Percentiles rank a stretch among this genome's conserved stretches.
phyloP scores from a whole-genome alignment of 2,797 vertebrate genomes.

The Micropoecilia bifurca region DNA sequence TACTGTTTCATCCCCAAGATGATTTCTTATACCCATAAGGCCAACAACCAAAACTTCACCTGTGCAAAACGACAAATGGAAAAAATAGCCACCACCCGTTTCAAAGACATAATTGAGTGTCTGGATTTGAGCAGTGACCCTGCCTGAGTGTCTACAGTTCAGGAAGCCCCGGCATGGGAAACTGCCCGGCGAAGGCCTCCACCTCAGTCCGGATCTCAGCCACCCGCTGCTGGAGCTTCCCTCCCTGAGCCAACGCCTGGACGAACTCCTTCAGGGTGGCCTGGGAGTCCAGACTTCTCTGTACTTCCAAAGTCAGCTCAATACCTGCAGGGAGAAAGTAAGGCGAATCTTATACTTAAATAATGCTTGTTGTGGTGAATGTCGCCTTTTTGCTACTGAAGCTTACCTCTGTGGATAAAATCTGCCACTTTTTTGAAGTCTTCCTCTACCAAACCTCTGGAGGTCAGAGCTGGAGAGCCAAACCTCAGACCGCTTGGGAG shows the following conservation, averaged over 20 bases:
- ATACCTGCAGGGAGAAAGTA: slow-evolving; percentile 81
- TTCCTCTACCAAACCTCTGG: slow-evolving; percentile 87
- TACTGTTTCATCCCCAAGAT: not conserved
- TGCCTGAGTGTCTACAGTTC: slow-evolving; percentile 77
- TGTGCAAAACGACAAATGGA: not conserved
- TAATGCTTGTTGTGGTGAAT: not conserved
- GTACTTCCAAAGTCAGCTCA: slow-evolving; percentile 88
- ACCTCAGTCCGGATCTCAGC: slow-evolving; percentile 85
- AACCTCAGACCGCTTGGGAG: slow-evolving; percentile 93
- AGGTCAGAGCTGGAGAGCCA: slow-evolving; percentile 93
- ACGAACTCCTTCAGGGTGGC: slow-evolving; percentile 91
- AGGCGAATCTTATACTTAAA: not conserved
- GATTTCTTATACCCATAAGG: not conserved
- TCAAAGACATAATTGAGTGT: not conserved
- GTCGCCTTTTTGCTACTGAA: not conserved
- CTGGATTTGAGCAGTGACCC: slow-evolving; percentile 1
- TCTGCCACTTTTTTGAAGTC: slow-evolving; percentile 90
- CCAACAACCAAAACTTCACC: not conserved
- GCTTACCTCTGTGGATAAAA: slow-evolving; percentile 92
- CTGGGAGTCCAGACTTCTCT: slow-evolving; percentile 84
- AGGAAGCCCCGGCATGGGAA: slow-evolving; percentile 90
- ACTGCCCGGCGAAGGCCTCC: slow-evolving; percentile 86
- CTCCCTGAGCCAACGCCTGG: slow-evolving; percentile 83
- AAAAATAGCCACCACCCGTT: not conserved
- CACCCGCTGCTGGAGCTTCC: slow-evolving; percentile 80